Evolutionary conservation across 2,113 vertebrate genomes (phyloP), one percentile per base, ranked within the genome.

Genomic region (Crotophaga sulcirostris): DNA sequence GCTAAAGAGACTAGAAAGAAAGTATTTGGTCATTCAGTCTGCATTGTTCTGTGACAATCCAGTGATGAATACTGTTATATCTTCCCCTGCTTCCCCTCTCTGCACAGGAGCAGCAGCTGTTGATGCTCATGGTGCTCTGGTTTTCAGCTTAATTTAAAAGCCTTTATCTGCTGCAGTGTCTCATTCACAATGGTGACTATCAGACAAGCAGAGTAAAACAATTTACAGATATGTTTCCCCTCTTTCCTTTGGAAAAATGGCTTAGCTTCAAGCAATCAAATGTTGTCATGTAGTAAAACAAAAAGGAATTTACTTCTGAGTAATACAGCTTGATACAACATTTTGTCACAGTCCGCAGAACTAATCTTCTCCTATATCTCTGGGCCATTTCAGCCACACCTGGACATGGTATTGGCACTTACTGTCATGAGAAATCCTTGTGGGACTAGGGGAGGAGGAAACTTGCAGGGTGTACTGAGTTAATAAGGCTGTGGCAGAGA

Each of bases 401-500:
- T 38, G 25, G 67, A 31, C 28, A 54, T 55, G 49, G 44, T 66
- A 58, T 80, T 52, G 59, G 26, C 54, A 69, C 12, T 3, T 3
- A 10, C 7, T 31, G 3, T 40, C 59, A 59, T 25, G 64, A 87
- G 45, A 88, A 90, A 79, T 25, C 20, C 49, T 29, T 69, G 4
- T 89, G 68, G 44, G 31, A 42, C 16, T 9, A 38, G 28, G n/a
- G 23, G 17, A 64, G 31, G 12, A 54, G 58, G 36, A 68, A 76
- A 69, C 28, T 76, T 54, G 9, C 34, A 69, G 54, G 14, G 6
- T 49, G 10, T 49, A 60, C 62, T 80, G 79, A 69, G 40, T 58
- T 60, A 95, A 88, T 19, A 49, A 79, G 79, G 40, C 25, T 69
- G 31, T 24, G 16, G n/a, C n/a, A 73, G 78, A 86, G 93, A 89